A percentile compares a stretch with the other conserved stretches of the same genome.
Conservation (phyloP, 1,140 invertebrate species). For the Nebria ingens region DNA sequence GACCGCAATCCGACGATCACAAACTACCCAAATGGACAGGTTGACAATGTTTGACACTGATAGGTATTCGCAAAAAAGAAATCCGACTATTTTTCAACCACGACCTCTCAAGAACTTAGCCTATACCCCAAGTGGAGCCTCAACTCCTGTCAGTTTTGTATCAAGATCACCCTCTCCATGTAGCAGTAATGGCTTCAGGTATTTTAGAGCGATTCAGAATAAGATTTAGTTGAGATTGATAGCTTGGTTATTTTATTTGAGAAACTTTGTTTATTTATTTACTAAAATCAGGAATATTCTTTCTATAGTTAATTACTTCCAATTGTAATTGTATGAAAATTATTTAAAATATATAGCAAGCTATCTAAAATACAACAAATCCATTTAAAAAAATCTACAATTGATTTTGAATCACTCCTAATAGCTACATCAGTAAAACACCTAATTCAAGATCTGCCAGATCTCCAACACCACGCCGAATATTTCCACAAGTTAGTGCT, state of each 20-base stretch:
- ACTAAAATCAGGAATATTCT: too few species aligned
- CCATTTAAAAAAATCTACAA: too few species aligned
- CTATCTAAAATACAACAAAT: too few species aligned
- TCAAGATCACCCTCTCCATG: constrained; percentile 35
- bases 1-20: not conserved
- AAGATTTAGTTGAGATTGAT: too few species aligned
- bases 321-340: too few species aligned
- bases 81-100: constrained; percentile 20
- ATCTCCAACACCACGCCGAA: constrained; percentile 42
- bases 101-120: constrained; percentile 21
- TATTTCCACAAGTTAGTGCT: constrained; percentile 48
- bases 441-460: constrained; percentile 9
- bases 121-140: not conserved
- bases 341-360: too few species aligned
- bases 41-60: not conserved
- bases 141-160: constrained; percentile 18
- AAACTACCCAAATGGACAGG: not conserved
- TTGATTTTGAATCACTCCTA: too few species aligned
- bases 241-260: too few species aligned
- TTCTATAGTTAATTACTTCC: too few species aligned
- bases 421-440: too few species aligned
- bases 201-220: not conserved
- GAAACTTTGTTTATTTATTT: too few species aligned
- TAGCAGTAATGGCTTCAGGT: constrained; percentile 11
- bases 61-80: constrained; percentile 2